Evolutionary conservation across 1,140 invertebrate species (phyloP).

Genomic region (Argopecten irradians): DNA sequence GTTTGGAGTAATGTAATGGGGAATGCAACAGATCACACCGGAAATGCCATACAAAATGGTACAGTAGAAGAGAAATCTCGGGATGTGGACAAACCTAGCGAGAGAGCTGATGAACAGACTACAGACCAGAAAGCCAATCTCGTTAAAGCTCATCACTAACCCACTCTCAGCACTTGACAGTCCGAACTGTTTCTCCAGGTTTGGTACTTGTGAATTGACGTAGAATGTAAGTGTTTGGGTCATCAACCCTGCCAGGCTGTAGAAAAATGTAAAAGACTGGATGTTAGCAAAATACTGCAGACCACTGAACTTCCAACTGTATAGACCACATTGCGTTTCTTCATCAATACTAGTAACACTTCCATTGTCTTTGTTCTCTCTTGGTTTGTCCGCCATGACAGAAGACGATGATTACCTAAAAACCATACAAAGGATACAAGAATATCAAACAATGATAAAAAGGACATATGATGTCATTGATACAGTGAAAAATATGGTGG

Average conservation of each 20-base stretch:
- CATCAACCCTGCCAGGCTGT: conserved; percentile 42
- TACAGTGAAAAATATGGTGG: too few species aligned
- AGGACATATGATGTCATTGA: too few species aligned
- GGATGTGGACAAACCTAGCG: conserved; percentile 57
- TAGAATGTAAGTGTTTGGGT: conserved; percentile 49
- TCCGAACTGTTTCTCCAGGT: conserved; percentile 59
- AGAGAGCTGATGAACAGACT: conserved; percentile 60
- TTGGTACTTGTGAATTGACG: conserved; percentile 50
- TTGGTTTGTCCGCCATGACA: background rate
- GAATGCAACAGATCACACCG: conserved; percentile 58
- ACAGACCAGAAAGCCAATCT: conserved; percentile 60
- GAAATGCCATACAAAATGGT: conserved; percentile 58
- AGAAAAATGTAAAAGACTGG: conserved; percentile 39
- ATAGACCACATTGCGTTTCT: conserved; percentile 41
- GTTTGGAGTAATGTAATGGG: conserved; percentile 49
- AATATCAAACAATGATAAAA: too few species aligned
- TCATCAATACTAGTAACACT: background rate
- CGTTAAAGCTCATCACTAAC: conserved; percentile 64
- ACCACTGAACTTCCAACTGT: background rate
- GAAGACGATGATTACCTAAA: background rate
- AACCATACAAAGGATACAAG: too few species aligned
- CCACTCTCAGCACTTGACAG: conserved; percentile 61
- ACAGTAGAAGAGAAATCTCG: conserved; percentile 53
- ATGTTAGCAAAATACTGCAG: conserved; percentile 48
- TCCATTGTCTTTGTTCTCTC: background rate